Evolutionary conservation across 2,113 vertebrate genomes (phyloP).

Genomic region (Tachysurus vachellii): DNA sequence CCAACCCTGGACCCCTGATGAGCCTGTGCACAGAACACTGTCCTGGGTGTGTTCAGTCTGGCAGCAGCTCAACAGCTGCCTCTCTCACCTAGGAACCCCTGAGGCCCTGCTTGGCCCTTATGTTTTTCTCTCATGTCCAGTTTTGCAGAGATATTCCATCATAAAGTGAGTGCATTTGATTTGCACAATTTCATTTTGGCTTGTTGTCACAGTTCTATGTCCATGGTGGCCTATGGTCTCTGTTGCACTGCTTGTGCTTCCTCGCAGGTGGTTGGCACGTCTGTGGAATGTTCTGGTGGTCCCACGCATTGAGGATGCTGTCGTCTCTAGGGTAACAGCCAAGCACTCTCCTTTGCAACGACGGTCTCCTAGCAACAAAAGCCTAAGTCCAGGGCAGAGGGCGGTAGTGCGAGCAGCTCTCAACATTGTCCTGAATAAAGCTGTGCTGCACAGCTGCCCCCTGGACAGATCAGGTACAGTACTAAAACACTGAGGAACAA

Average conservation of each 20-base stretch:
- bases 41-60: conserved; percentile 86
- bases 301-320: conserved; percentile 88
- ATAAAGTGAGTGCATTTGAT: conserved; percentile 77
- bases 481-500: not conserved
- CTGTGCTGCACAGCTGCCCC: conserved; percentile 86
- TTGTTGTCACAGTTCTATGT: conserved; percentile 4
- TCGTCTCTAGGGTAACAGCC: conserved; percentile 85
- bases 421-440: conserved; percentile 93
- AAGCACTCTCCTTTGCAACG: conserved; percentile 70
- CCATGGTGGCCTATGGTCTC: conserved; percentile 68
- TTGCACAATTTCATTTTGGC: not conserved
- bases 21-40: conserved; percentile 75
- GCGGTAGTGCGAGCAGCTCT: conserved; percentile 92
- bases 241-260: conserved; percentile 28
- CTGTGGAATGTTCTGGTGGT: conserved; percentile 92
- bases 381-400: conserved; percentile 86
- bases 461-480: conserved; percentile 82
- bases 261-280: conserved; percentile 86
- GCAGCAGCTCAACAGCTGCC: conserved; percentile 90
- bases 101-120: conserved; percentile 89
- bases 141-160: conserved; percentile 77
- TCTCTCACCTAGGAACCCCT: conserved; percentile 84
- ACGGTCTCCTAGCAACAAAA: conserved; percentile 70
- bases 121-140: conserved; percentile 88
- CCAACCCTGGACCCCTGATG: conserved; percentile 73